These are phyloP conservation scores for Bubo bubo DNA, from an alignment of 2,113 vertebrate species.

Conservation along the genomic window DNA sequence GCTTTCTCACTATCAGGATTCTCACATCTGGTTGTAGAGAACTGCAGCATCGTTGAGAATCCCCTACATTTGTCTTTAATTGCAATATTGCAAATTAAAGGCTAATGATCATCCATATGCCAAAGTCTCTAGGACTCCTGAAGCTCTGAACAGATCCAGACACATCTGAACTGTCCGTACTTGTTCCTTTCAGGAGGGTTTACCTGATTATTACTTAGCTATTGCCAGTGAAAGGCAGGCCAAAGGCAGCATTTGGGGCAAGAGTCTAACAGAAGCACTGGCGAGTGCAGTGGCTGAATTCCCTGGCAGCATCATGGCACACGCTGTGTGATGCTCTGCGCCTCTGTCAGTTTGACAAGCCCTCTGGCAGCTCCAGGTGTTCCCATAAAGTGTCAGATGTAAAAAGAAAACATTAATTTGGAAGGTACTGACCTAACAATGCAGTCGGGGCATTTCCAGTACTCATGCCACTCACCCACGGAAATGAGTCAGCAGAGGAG, in stretches of 20 bases:
- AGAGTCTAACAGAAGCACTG: neutral
- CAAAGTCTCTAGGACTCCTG: neutral
- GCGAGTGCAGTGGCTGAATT: rapidly evolving
- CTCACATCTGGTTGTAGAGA: neutral
- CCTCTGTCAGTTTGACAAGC: neutral
- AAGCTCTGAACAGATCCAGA: neutral
- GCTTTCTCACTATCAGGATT: neutral
- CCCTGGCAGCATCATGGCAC: neutral
- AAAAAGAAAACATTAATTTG: neutral
- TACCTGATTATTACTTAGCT: neutral
- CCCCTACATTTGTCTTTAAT: neutral
- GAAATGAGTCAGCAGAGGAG: neutral
- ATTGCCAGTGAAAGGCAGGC: neutral
- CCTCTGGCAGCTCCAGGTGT: neutral
- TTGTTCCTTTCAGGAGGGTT: neutral
- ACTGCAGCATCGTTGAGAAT: neutral
- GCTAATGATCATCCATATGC: neutral
- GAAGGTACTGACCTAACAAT: neutral
- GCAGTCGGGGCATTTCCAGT: neutral
- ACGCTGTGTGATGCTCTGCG: rapidly evolving
- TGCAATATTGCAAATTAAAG: neutral
- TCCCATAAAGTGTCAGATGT: neutral
- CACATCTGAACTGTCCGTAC: neutral
- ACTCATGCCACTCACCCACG: neutral
- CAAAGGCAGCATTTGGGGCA: neutral